Conservation (phyloP, 2,113 vertebrate species). For the Athene cunicularia region DNA sequence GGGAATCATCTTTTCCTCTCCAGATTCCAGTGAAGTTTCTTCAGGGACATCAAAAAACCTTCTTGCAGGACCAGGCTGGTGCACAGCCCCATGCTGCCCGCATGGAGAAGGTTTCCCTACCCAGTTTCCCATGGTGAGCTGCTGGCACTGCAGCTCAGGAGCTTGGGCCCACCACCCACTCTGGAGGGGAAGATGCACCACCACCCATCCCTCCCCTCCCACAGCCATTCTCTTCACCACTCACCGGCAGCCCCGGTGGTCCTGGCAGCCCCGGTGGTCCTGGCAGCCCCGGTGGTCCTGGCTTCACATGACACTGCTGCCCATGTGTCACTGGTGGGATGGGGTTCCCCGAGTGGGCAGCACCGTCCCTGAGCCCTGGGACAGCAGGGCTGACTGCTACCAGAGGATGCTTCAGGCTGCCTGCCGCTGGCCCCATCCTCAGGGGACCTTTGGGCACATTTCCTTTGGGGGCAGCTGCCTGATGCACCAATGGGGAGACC, state of each 20-base stretch:
- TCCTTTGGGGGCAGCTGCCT: not conserved
- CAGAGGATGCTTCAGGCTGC: fast-evolving
- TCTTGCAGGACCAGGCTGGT: not conserved
- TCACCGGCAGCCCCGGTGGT: slow-evolving; percentile 78
- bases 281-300: slow-evolving; percentile 68
- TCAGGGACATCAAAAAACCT: not conserved
- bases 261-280: slow-evolving; percentile 77
- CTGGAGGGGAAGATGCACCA: not conserved
- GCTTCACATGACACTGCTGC: slow-evolving; percentile 50
- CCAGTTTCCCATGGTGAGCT: not conserved
- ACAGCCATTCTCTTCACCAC: not conserved
- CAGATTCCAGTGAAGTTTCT: not conserved
- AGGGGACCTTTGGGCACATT: not conserved
- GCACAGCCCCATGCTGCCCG: not conserved
- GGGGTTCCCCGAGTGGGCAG: not conserved
- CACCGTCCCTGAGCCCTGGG: not conserved
- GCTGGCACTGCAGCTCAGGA: not conserved
- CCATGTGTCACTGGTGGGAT: not conserved
- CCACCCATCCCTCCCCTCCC: not conserved
- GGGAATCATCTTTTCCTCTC: not conserved
- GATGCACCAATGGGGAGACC: not conserved
- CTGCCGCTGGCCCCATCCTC: fast-evolving
- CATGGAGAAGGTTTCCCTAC: fast-evolving
- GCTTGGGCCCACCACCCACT: fast-evolving
- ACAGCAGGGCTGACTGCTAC: not conserved